Conservation (phyloP, 2,797 vertebrate genomes). For the Esox masquinongy region DNA sequence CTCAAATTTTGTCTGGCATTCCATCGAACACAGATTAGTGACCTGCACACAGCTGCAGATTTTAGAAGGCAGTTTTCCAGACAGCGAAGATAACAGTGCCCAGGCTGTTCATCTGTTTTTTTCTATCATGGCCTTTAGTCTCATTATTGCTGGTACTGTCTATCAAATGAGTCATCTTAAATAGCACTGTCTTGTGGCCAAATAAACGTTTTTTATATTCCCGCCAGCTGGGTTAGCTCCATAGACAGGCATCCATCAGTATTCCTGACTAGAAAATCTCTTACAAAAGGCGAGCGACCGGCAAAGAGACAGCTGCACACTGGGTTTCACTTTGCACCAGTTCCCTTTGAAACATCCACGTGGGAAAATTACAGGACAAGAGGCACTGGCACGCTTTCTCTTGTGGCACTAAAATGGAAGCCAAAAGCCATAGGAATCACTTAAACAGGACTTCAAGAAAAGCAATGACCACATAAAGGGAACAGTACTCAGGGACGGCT, state of each 20-base stretch:
- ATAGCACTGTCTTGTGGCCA: constrained; percentile 56
- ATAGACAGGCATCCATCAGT: constrained; percentile 68
- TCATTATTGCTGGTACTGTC: neutral
- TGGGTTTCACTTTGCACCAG: constrained; percentile 67
- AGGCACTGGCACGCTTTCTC: constrained; percentile 63
- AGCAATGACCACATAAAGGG: constrained; percentile 42
- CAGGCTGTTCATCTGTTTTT: neutral
- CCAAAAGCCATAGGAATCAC: constrained; percentile 54
- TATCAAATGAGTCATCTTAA: constrained; percentile 51
- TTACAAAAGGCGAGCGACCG: constrained; percentile 65
- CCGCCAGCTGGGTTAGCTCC: constrained; percentile 67
- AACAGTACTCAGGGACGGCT: constrained; percentile 37
- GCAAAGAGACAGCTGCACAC: constrained; percentile 69
- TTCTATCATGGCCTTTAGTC: neutral
- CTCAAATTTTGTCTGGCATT: neutral
- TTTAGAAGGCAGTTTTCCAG: neutral
- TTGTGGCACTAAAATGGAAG: constrained; percentile 53
- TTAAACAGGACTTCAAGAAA: constrained; percentile 48
- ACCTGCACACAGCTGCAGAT: neutral
- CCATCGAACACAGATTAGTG: neutral
- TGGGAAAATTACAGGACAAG: constrained; percentile 69
- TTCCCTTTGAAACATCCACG: constrained; percentile 61
- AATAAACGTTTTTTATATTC: constrained; percentile 68
- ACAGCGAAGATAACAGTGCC: neutral
- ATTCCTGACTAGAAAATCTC: constrained; percentile 66